Evolutionary conservation across 1,140 invertebrate species (phyloP).

Genomic region (Cataglyphis hispanica): DNA sequence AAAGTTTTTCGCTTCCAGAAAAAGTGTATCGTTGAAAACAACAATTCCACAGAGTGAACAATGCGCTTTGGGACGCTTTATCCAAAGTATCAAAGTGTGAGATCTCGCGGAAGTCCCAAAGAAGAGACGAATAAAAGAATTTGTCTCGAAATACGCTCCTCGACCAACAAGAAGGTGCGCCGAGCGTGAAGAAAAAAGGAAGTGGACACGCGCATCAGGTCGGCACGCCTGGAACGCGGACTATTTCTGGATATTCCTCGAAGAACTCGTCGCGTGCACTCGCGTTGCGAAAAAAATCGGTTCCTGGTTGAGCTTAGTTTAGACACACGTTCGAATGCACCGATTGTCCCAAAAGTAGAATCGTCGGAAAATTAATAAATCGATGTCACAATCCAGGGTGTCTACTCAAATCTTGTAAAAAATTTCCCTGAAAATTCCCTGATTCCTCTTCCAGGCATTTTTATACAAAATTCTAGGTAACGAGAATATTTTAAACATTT

Average conservation of each 20-base stretch:
- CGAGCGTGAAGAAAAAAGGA: slow-evolving; percentile 46
- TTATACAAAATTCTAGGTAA: too few relatives aligned
- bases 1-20: neutral
- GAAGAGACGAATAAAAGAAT: neutral
- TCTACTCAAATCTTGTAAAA: too few relatives aligned
- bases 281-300: slow-evolving; percentile 49
- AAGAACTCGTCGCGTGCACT: slow-evolving; percentile 14
- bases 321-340: neutral
- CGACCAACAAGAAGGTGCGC: slow-evolving; percentile 39
- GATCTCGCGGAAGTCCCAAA: slow-evolving; percentile 4
- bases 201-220: slow-evolving; percentile 42
- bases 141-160: slow-evolving; percentile 10
- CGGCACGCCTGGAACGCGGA: slow-evolving; percentile 52
- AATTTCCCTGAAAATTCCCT: too few relatives aligned
- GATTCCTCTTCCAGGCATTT: too few relatives aligned
- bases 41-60: neutral
- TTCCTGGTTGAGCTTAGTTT: slow-evolving; percentile 47
- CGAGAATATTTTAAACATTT: too few relatives aligned
- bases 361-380: neutral
- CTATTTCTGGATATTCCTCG: slow-evolving; percentile 70
- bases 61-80: neutral
- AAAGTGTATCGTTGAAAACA: neutral
- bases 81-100: neutral
- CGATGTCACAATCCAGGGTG: too few relatives aligned
- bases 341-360: neutral